Evolutionary conservation across 2,797 vertebrate species (phyloP).

Genomic region (Pyrrhura leucotis): DNA sequence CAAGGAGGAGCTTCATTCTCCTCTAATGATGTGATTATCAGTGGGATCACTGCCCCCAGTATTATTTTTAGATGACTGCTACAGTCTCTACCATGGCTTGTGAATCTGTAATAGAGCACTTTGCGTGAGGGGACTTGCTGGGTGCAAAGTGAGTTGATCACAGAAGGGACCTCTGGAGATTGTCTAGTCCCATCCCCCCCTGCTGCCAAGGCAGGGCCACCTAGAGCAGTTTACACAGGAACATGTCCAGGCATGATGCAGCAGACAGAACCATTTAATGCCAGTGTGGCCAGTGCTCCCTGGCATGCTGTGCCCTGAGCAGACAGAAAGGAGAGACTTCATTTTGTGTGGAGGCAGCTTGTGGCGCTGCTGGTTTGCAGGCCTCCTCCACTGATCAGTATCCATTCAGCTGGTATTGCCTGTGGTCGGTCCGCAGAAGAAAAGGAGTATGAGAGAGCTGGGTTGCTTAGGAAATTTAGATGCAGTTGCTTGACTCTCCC

Average conservation of each 20-base stretch:
- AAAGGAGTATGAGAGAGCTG: neutral
- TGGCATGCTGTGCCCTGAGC: neutral
- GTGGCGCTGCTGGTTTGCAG: neutral
- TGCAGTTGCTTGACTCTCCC: neutral
- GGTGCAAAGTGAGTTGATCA: neutral
- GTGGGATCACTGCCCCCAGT: neutral
- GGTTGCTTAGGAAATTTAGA: neutral
- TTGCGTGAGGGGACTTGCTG: neutral
- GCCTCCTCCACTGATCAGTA: neutral
- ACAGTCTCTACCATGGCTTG: neutral
- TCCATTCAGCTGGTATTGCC: rapidly evolving
- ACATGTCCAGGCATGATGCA: neutral
- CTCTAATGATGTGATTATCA: slow-evolving; percentile 8
- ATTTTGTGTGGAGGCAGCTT: neutral
- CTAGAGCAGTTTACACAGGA: neutral
- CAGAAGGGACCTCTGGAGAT: neutral
- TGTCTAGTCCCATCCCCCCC: neutral
- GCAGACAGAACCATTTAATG: neutral
- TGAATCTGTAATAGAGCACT: neutral
- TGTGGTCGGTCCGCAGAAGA: neutral
- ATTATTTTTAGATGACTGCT: slow-evolving; percentile 1
- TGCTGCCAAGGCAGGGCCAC: neutral
- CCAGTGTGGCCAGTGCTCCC: neutral
- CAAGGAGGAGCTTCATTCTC: neutral
- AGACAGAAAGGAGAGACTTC: neutral